These are phyloP conservation scores for Gila robusta DNA, from an alignment of 2,797 vertebrate species.

Conservation along the genomic window DNA sequence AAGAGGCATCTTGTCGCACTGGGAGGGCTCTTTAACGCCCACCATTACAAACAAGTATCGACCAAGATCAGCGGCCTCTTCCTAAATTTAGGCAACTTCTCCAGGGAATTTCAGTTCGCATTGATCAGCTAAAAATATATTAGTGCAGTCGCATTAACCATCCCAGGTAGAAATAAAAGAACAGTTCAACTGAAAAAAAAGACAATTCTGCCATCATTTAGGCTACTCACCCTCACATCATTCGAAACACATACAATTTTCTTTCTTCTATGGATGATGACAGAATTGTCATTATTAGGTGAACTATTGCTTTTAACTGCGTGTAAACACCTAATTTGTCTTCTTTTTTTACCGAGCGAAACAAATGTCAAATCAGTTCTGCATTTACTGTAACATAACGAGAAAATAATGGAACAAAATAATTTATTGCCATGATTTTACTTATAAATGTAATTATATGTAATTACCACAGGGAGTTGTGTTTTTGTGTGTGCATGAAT, in stretches of 20 bases:
- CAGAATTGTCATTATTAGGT: neutral
- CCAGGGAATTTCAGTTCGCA: conserved; percentile 40
- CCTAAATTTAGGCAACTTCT: conserved; percentile 33
- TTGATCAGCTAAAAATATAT: conserved; percentile 58
- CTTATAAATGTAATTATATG: conserved; percentile 65
- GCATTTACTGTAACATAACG: conserved; percentile 25
- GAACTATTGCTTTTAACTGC: neutral
- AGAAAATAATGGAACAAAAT: conserved; percentile 37
- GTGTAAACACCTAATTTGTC: conserved; percentile 2
- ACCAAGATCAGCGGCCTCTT: conserved; percentile 38
- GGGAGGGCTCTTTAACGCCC: conserved; percentile 49
- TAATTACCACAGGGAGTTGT: conserved; percentile 66
- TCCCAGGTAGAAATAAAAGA: conserved; percentile 20
- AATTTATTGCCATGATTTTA: conserved; percentile 46
- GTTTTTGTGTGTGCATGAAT: conserved; percentile 64
- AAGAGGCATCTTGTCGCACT: conserved; percentile 43
- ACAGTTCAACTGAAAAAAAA: neutral
- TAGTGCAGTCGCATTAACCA: conserved; percentile 24
- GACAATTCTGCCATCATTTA: conserved; percentile 1
- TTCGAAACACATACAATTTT: neutral
- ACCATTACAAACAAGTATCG: conserved; percentile 57
- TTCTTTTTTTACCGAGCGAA: neutral
- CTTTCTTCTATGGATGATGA: neutral
- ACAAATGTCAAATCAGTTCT: conserved; percentile 1
- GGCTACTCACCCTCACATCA: neutral